A percentile compares a stretch with the other conserved stretches of the same genome.
phyloP scores from a whole-genome alignment of 2,888 invertebrate species.

The Acutogordius australiensis region DNA sequence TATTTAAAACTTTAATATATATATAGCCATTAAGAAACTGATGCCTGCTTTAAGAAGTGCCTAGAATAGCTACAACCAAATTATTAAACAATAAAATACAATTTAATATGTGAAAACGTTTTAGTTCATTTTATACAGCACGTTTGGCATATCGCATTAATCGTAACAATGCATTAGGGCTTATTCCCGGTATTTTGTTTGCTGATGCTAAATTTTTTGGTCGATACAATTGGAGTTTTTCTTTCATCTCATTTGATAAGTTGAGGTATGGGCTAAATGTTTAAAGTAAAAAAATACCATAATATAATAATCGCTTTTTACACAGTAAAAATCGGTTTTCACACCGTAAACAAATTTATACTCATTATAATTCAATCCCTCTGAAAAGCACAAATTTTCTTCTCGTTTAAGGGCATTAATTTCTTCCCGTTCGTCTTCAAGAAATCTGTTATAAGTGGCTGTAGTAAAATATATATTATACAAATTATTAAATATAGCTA shows the following conservation, averaged over 20 bases:
- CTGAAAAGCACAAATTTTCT: background rate
- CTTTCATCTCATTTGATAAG: constrained; percentile 18
- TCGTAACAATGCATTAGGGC: constrained; percentile 14
- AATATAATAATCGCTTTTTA: too few species aligned
- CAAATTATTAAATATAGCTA: too few species aligned
- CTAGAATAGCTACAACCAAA: background rate
- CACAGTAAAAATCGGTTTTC: too few species aligned
- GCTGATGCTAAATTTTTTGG: constrained; percentile 21
- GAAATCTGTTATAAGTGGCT: constrained; percentile 1
- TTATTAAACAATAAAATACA: background rate
- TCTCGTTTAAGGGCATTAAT: constrained; percentile 13
- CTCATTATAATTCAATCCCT: background rate
- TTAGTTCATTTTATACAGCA: background rate
- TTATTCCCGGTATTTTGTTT: constrained; percentile 16
- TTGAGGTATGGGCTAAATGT: constrained; percentile 12
- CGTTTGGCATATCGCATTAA: constrained; percentile 13
- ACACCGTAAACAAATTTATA: too few species aligned
- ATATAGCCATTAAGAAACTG: background rate
- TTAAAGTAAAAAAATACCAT: constrained; percentile 14
- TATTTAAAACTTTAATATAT: background rate
- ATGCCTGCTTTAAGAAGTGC: background rate
- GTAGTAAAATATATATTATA: too few species aligned
- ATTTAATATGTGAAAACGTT: background rate
- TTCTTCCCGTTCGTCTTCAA: background rate
- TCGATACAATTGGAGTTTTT: constrained; percentile 18